These are phyloP conservation scores for Cyclargus thomasi DNA, from an alignment of 1,140 invertebrate species.

Conservation along the genomic window DNA sequence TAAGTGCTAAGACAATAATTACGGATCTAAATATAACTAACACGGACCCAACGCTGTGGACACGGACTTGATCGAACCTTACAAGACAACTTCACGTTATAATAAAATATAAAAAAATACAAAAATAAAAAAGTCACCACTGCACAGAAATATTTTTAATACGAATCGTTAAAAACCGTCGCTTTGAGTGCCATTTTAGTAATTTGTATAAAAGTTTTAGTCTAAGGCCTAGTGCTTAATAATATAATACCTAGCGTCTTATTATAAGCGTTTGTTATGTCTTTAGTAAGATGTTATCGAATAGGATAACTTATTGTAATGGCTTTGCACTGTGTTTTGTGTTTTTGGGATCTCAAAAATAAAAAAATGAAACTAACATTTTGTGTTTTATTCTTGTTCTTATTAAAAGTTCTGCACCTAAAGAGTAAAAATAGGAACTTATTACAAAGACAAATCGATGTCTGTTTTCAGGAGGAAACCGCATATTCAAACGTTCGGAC, in stretches of 20 bases:
- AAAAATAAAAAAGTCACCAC: slow-evolving; percentile 29
- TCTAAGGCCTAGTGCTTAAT: not conserved
- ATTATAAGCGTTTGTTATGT: not conserved
- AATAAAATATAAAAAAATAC: slow-evolving; percentile 44
- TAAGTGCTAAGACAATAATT: not conserved
- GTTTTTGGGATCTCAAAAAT: slow-evolving; percentile 74
- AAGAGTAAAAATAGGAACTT: not conserved
- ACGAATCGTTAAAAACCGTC: slow-evolving; percentile 30
- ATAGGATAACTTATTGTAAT: slow-evolving; percentile 37
- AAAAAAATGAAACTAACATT: slow-evolving; percentile 59
- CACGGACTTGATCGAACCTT: slow-evolving; percentile 38
- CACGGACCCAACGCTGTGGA: slow-evolving; percentile 26
- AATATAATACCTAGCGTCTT: not conserved
- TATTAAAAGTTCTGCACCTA: not conserved
- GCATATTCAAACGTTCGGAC: too few relatives aligned
- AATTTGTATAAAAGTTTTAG: not conserved
- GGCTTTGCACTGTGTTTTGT: slow-evolving; percentile 64
- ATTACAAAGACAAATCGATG: too few relatives aligned
- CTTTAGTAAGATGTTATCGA: slow-evolving; percentile 8
- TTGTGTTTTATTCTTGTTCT: slow-evolving; percentile 26
- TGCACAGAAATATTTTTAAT: slow-evolving; percentile 42
- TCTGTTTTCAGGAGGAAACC: too few relatives aligned
- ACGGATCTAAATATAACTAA: not conserved
- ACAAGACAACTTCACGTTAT: slow-evolving; percentile 44
- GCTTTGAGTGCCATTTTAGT: slow-evolving; percentile 32